phyloP scores from a whole-genome alignment of 2,888 invertebrate genomes.

The Keiferia lycopersicella region DNA sequence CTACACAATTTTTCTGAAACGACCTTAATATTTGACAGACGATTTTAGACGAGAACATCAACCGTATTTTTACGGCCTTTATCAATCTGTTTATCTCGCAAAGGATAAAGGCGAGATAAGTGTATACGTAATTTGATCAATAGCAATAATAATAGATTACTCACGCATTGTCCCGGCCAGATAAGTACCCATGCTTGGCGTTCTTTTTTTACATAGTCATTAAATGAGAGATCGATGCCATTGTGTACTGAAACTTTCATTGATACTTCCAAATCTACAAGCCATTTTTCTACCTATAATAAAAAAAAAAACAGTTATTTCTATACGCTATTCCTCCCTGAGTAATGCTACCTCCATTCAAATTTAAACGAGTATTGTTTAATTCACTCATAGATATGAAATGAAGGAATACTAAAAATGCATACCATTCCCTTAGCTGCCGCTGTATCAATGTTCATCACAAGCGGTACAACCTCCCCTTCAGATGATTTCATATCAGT shows the following conservation, averaged over 20 bases:
- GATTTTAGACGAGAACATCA: no score
- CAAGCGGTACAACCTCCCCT: constrained; percentile 90
- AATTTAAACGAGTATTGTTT: no score
- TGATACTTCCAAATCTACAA: constrained; percentile 90
- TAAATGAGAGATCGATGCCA: constrained; percentile 86
- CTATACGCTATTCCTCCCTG: not conserved
- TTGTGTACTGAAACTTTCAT: constrained; percentile 94
- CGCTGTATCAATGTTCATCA: constrained; percentile 89
- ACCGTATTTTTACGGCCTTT: no score
- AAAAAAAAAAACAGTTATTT: not conserved
- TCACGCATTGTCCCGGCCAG: constrained; percentile 95
- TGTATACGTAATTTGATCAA: no score
- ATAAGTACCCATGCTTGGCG: constrained; percentile 91
- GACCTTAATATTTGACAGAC: no score
- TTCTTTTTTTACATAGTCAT: constrained; percentile 84
- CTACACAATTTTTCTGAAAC: no score
- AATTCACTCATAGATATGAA: no score
- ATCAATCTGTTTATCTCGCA: no score
- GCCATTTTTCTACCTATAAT: constrained; percentile 92
- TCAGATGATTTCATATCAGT: constrained; percentile 93
- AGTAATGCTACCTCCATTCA: no score
- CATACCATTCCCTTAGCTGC: constrained; percentile 92
- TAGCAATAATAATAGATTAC: not conserved
- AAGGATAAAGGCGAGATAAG: no score
- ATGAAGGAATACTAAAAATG: no score